Evolutionary conservation across 2,888 invertebrate genomes (phyloP), one percentile per base, ranked within the genome.

Genomic region (Parnassius mnemosyne): DNA sequence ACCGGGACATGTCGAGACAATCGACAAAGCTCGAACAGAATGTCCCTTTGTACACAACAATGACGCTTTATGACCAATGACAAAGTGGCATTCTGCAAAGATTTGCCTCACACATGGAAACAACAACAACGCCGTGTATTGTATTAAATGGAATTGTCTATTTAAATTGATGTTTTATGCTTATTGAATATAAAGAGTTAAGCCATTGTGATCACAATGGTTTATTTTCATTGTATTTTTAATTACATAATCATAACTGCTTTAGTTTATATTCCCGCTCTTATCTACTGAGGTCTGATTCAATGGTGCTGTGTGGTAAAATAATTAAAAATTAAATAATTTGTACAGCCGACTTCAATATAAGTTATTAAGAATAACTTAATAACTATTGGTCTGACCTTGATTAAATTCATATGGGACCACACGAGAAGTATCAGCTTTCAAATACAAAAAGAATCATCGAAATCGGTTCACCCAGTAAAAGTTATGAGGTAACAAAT

Each of bases 1-100:
- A 55, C 41, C 46, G 53, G 25, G 56, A 53, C 60, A 54, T 43
- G 57, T 57, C 42, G 70, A 79, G 77, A 87, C 87, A 87, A 87
- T 85, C 73, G 79, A 86, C 87, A 87, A 87, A 84, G 83, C 74
- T 76, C 68, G 60, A 53, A 71, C 70, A 89, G 84, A 88, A 87
- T 85, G 77, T 67, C 57, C 69, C 85, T 87, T 86, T 87, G 84
- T 85, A 67, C 65, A 41, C 68, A 62, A 83, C 83, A 87, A 85
- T 84, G 80, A 78, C 78, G 81, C 84, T 83, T 86, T 85, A 86
- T 83, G 77, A 71, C 73, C 76, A 74, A 77, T 80, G 81, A 85
- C 85, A 85, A 84, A 83, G 82, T 83, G 78, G 77, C 75, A 80
- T 84, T 83, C 78, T 78, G 85, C 85, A 81, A 83, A 84, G 87